Conservation (phyloP, 2,888 invertebrate genomes). For the Pegoplata infirma region DNA sequence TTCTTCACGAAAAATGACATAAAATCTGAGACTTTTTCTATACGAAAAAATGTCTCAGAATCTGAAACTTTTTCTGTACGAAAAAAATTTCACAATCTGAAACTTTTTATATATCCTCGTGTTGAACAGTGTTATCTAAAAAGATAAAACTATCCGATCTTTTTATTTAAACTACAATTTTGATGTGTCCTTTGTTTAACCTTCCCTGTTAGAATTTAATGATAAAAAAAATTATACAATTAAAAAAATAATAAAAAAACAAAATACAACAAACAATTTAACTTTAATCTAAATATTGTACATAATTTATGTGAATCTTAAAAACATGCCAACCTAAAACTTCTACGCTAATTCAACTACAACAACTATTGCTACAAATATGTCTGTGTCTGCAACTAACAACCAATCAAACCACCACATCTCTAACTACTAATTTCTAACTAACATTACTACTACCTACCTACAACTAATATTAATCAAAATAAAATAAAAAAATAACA, state of each 20-base stretch:
- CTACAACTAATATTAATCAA: constrained; percentile 1
- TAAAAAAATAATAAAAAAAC: constrained; percentile 12
- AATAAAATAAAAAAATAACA: background rate
- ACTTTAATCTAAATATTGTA: constrained; percentile 44
- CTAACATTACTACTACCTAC: constrained; percentile 9
- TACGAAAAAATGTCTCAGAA: no score
- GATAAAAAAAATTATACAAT: constrained; percentile 2
- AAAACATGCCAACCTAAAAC: constrained; percentile 50
- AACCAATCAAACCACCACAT: background rate
- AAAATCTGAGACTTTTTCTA: no score
- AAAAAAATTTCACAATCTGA: no score
- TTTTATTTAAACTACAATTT: no score
- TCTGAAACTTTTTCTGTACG: no score
- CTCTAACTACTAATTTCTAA: background rate
- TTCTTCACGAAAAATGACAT: no score
- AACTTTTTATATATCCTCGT: no score
- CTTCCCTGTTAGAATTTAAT: background rate
- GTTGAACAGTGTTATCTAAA: no score
- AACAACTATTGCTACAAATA: constrained; percentile 1
- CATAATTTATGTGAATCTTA: constrained; percentile 52
- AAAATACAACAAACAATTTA: constrained; percentile 31
- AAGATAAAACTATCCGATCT: no score
- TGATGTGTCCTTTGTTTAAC: background rate
- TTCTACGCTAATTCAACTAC: constrained; percentile 13
- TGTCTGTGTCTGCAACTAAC: background rate